These are phyloP conservation scores for Phoxinus dragarum DNA, from an alignment of 2,797 vertebrate genomes.

Conservation along the genomic window DNA sequence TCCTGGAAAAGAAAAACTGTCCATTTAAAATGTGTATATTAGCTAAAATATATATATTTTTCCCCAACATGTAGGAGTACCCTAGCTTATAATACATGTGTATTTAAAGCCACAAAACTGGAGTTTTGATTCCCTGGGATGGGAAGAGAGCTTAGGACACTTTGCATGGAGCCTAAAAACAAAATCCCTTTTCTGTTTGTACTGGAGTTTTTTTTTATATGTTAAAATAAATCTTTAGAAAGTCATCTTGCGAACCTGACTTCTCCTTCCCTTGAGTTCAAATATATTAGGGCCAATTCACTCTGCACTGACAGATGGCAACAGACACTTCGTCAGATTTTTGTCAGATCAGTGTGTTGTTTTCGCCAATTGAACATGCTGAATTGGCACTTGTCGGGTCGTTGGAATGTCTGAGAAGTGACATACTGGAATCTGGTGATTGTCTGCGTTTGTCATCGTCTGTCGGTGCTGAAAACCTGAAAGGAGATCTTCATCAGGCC, in stretches of 20 bases:
- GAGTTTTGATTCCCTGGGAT: not conserved
- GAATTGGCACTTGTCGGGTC: not conserved
- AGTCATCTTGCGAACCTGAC: not conserved
- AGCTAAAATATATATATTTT: not conserved
- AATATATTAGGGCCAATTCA: not conserved
- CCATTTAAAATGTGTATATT: not conserved
- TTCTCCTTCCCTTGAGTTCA: not conserved
- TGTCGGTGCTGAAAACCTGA: not conserved
- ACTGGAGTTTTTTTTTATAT: not conserved
- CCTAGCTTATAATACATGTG: not conserved
- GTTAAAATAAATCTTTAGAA: not conserved
- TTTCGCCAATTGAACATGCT: not conserved
- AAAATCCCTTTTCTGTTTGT: not conserved
- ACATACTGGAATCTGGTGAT: not conserved
- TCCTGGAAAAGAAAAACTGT: no score
- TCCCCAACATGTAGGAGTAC: not conserved
- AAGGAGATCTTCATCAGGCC: not conserved
- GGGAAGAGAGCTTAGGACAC: not conserved
- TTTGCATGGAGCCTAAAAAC: not conserved
- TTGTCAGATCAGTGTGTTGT: not conserved
- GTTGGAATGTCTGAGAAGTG: not conserved
- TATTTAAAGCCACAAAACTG: not conserved
- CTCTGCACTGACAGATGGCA: not conserved
- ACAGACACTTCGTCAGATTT: not conserved
- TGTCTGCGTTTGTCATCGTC: not conserved